Conservation (phyloP, 2,797 vertebrate genomes). For the Bradypodion ventrale region DNA sequence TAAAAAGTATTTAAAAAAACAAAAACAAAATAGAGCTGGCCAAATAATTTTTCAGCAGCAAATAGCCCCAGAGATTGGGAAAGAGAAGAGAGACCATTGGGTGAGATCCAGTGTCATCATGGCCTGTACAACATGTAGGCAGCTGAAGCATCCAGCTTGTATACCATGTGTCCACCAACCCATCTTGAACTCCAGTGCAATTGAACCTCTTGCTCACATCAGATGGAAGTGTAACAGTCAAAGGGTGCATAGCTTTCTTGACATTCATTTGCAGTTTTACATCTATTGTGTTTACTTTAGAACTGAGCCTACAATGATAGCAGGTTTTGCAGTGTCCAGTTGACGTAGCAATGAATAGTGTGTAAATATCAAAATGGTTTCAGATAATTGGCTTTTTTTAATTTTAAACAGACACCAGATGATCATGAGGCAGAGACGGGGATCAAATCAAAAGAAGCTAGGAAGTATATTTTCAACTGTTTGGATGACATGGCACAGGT, state of each 20-base stretch:
- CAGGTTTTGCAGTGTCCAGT: background rate
- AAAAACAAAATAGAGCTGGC: background rate
- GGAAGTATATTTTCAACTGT: conserved; percentile 99
- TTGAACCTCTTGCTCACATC: background rate
- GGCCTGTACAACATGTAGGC: no score
- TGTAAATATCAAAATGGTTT: conserved; percentile 25
- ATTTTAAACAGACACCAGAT: conserved; percentile 87
- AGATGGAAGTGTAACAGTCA: background rate
- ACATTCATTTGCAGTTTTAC: background rate
- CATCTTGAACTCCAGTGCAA: background rate
- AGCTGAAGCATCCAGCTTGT: background rate
- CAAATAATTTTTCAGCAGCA: background rate
- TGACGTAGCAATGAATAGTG: background rate
- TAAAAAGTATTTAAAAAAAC: no score
- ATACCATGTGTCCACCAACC: background rate
- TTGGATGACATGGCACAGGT: conserved; percentile 99
- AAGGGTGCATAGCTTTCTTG: background rate
- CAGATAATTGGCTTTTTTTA: conserved; percentile 53
- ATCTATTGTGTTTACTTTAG: background rate
- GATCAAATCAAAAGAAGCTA: conserved; percentile 98
- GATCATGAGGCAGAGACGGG: conserved; percentile 98
- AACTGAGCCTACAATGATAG: background rate
- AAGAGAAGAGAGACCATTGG: background rate
- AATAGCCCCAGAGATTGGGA: background rate
- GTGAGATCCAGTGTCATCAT: background rate